Evolutionary conservation across 2,113 vertebrate genomes (phyloP).

Genomic region (Tragelaphus imberbis): DNA sequence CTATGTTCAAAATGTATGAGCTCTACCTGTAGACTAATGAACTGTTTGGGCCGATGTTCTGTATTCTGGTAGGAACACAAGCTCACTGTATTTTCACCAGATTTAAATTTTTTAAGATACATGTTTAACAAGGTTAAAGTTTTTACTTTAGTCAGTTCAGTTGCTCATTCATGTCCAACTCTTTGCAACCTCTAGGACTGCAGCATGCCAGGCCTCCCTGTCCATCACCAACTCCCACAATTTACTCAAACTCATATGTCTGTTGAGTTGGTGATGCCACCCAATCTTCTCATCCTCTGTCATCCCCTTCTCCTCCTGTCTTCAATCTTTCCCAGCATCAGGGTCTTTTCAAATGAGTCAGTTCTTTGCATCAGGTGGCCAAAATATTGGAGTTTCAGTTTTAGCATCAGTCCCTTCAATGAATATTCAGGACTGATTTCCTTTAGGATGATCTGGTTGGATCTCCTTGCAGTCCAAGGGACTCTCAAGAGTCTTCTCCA

Average conservation of each 20-base stretch:
- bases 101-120: not conserved
- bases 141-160: not conserved
- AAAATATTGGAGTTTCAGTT: not conserved
- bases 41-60: not conserved
- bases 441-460: not conserved
- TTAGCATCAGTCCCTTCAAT: not conserved
- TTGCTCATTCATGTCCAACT: not conserved
- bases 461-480: not conserved
- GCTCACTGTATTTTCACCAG: not conserved
- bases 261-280: not conserved
- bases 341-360: not conserved
- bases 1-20: not conserved
- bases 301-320: not conserved
- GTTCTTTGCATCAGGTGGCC: not conserved
- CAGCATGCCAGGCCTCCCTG: not conserved
- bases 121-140: not conserved
- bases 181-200: not conserved
- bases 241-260: not conserved
- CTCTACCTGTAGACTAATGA: not conserved
- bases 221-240: not conserved
- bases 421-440: not conserved
- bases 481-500: not conserved
- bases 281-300: not conserved
- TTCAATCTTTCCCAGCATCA: not conserved
- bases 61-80: not conserved